Percentiles rank a stretch among this genome's conserved stretches.
Conservation (phyloP, 2,888 invertebrate species). For the Diplazon laetatorius region DNA sequence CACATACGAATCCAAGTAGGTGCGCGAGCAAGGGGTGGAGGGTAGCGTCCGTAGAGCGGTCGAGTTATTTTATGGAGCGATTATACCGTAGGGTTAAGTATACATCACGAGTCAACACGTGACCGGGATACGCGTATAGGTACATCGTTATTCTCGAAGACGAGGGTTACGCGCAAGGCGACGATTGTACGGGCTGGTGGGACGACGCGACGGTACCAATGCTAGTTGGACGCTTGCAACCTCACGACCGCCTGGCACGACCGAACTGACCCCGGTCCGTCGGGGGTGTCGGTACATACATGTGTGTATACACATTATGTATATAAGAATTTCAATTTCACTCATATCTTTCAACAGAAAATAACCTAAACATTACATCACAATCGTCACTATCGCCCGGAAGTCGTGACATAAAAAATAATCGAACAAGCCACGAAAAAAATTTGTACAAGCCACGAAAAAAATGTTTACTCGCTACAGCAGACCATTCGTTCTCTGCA, state of each 20-base stretch:
- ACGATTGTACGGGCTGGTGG: constrained; percentile 35
- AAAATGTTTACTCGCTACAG: too few relatives aligned
- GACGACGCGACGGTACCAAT: constrained; percentile 27
- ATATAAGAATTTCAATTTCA: not conserved
- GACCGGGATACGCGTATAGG: constrained; percentile 39
- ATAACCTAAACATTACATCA: too few relatives aligned
- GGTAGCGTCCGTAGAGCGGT: constrained; percentile 4
- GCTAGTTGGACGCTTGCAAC: constrained; percentile 42
- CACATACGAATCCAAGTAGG: constrained; percentile 2
- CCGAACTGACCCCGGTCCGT: constrained; percentile 49
- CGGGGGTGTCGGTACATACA: not conserved
- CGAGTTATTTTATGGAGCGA: constrained; percentile 40
- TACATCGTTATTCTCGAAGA: constrained; percentile 40
- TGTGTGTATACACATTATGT: not conserved
- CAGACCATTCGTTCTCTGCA: constrained; percentile 7
- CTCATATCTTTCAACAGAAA: too few relatives aligned
- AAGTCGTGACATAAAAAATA: too few relatives aligned
- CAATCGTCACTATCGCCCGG: too few relatives aligned
- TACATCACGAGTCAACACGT: constrained; percentile 51
- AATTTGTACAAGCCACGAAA: too few relatives aligned
- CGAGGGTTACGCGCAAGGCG: constrained; percentile 47
- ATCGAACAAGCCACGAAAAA: too few relatives aligned
- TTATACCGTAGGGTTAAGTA: constrained; percentile 44
- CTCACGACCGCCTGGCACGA: constrained; percentile 44
- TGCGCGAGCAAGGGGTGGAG: too few relatives aligned